Evolutionary conservation across 2,888 invertebrate species (phyloP), one percentile per base, ranked within the genome.

Genomic region (Poecilobothrus nobilitatus): DNA sequence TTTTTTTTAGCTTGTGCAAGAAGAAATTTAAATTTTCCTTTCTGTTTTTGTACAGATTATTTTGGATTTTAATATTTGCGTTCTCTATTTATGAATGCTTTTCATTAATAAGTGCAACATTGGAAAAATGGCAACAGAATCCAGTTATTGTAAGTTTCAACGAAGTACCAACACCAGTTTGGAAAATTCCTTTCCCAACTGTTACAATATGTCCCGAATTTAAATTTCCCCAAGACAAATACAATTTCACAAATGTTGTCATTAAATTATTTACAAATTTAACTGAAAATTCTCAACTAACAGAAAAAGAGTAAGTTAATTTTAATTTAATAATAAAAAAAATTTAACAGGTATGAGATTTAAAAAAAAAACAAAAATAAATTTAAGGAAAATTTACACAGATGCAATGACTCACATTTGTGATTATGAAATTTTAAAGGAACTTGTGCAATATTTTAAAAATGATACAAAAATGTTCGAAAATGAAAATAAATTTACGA

Each of bases 131-230:
- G 87, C 83, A 85, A 67, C 83, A 83, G 70, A 86, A 84, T 71
- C 88, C 88, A 0, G 87, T 88, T 2, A 86, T 88, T 68, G 87
- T 88, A 10, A 88, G 87, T 74, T 88, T 88, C 75, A 87, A 87
- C 3, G 86, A 87, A 77, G 86, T 85, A 65, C 85, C 87, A 0
- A 88, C 87, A 18, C 68, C 69, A 44, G 67, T 70, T 27, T 71
- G 68, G 67, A 64, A 68, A 27, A 69, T 71, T 61, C 71, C 71
- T 2, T 71, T 71, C 33, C 71, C 71, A 33, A 65, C 71, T 18
- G 64, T 71, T 3, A 71, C 71, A 41, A 67, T 71, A 41, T 71
- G 71, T 67, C 69, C 70, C 1, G 70, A 71, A 66, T 68, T 53
- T 0, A 71, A 71, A 67, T 27, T 68, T 4, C 65, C 33, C n/a